A percentile compares a stretch with the other conserved stretches of the same genome.
Evolutionary conservation across 2,113 vertebrate species (phyloP).

Genomic region (Nansenia antarctica): DNA sequence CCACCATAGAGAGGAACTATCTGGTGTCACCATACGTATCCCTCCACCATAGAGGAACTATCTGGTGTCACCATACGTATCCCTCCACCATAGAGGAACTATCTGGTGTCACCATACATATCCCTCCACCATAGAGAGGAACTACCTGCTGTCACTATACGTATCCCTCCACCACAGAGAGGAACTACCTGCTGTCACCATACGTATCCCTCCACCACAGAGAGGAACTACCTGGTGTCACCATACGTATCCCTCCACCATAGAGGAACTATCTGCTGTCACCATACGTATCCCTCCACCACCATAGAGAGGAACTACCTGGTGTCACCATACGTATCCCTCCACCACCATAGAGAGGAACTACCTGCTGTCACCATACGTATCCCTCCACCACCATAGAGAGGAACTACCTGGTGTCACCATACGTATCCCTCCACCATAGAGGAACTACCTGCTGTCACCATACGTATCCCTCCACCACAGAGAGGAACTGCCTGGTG

Average conservation of each 20-base stretch:
- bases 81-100: slow-evolving; percentile 41
- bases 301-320: slow-evolving; percentile 37
- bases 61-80: slow-evolving; percentile 39
- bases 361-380: slow-evolving; percentile 38
- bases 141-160: slow-evolving; percentile 38
- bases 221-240: slow-evolving; percentile 35
- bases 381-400: slow-evolving; percentile 36
- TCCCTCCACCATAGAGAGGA: slow-evolving; percentile 44
- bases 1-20: slow-evolving; percentile 38
- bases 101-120: slow-evolving; percentile 34
- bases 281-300: slow-evolving; percentile 35
- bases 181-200: slow-evolving; percentile 33
- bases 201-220: slow-evolving; percentile 42
- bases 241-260: slow-evolving; percentile 38
- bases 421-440: too few species aligned
- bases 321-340: slow-evolving; percentile 44
- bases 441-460: too few species aligned
- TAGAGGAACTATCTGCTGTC: slow-evolving; percentile 42
- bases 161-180: slow-evolving; percentile 41
- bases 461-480: slow-evolving; percentile 1
- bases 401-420: slow-evolving; percentile 37
- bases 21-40: slow-evolving; percentile 38
- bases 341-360: slow-evolving; percentile 36
- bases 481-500: slow-evolving; percentile 40
- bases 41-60: slow-evolving; percentile 39